Evolutionary conservation across 2,113 vertebrate genomes (phyloP), one percentile per base, ranked within the genome.

Genomic region (Felis chaus): DNA sequence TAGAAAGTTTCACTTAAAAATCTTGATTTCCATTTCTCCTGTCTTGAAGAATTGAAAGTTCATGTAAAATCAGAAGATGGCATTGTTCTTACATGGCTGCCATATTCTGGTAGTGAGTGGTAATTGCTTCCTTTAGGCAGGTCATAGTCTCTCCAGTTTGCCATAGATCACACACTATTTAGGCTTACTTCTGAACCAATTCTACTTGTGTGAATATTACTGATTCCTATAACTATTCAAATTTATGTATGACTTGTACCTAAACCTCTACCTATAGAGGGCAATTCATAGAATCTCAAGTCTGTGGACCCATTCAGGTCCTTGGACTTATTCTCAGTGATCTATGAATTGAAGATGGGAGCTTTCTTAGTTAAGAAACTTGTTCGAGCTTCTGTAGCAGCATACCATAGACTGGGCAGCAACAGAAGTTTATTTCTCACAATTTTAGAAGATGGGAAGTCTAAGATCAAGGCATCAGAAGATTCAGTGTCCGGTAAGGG

Each of bases 1-100:
- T 80, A 73, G 15, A 73, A 55, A 27, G 16, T 71, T 91, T 93
- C n/a, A 66, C 16, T 71, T 80, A 94, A 91, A 96, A 96, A 41
- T 65, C 16, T 48, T 87, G 50, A 31, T 55, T n/a, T 96, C 18
- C 3, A 69, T 94, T 95, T 94, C 18, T 31, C 13, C 33, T 92
- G 86, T 1, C 13, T 69, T 57, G 18, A 95, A 85, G 83, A 83
- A 55, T 25, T 33, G 18, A 68, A 96, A 86, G 90, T 87, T 7
- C 53, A 71, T 63, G 7, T 7, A 71, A 83, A 74, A 71, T n/a
- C 41, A 84, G 31, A 97, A 94, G 8, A 66, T 55, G 18, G 8
- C 14, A 45, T 85, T 4, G 63, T 82, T 79, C 31, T 79, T 87
- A 66, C 2, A 14, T 14, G 18, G 16, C 8, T 19, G 55, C 13